Percentiles rank a stretch among this genome's conserved stretches.
phyloP scores from a whole-genome alignment of 64 coral and sea anemone species.

The Pocillopora verrucosa region DNA sequence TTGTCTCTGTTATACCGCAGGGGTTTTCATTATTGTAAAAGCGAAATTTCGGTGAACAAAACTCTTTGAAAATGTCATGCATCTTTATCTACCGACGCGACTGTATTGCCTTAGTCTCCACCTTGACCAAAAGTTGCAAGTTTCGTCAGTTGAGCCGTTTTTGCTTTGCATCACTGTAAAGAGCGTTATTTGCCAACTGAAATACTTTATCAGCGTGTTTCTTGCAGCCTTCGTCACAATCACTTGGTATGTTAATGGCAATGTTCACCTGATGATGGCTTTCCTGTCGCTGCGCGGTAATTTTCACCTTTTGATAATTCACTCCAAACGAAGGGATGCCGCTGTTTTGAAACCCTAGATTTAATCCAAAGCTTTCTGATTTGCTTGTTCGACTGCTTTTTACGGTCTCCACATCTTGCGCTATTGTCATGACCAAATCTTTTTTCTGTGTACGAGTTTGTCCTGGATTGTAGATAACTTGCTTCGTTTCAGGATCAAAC shows the following conservation, averaged over 20 bases:
- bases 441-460: constrained; percentile 6
- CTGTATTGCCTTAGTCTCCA: neutral
- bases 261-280: constrained; percentile 34
- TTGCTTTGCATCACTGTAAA: constrained; percentile 14
- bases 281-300: neutral
- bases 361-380: neutral
- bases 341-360: neutral
- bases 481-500: constrained; percentile 45
- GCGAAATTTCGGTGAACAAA: no score
- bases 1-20: no score
- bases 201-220: neutral
- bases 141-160: constrained; percentile 11
- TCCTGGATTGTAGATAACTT: constrained; percentile 9
- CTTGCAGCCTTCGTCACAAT: constrained; percentile 16
- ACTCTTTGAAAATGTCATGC: neutral
- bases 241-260: neutral
- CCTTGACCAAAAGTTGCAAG: neutral
- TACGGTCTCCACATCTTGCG: constrained; percentile 15
- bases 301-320: constrained; percentile 2
- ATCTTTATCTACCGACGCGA: neutral
- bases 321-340: neutral
- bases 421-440: constrained; percentile 33
- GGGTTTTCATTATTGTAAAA: no score
- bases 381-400: constrained; percentile 1
- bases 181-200: constrained; percentile 31